These are phyloP conservation scores for Lophochroa leadbeateri DNA, from an alignment of 2,113 vertebrate genomes.

Conservation along the genomic window DNA sequence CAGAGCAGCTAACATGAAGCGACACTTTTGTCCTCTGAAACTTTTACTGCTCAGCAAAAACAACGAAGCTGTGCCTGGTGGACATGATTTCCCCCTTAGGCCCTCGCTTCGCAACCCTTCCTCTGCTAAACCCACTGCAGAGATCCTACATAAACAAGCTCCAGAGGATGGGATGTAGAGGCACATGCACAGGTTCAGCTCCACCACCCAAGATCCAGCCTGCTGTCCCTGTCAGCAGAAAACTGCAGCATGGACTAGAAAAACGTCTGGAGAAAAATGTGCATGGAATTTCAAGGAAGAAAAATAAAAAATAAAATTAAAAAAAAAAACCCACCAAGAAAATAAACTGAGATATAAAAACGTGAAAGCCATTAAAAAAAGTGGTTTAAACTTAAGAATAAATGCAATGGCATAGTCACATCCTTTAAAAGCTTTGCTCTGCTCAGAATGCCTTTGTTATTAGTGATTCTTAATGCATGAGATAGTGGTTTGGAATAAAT, in stretches of 20 bases:
- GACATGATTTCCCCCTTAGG: background rate
- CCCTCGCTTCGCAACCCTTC: background rate
- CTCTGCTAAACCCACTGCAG: background rate
- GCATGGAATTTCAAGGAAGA: background rate
- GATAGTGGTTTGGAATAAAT: slow-evolving; percentile 82
- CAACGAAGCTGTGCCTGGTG: background rate
- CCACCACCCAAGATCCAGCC: background rate
- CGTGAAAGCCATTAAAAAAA: slow-evolving; percentile 58
- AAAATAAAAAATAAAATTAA: background rate
- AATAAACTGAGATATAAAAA: slow-evolving; percentile 53
- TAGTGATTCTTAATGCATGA: slow-evolving; percentile 78
- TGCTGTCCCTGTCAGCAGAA: background rate
- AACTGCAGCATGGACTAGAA: background rate
- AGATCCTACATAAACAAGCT: background rate
- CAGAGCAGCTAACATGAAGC: background rate
- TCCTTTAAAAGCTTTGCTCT: slow-evolving; percentile 73
- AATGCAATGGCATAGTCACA: slow-evolving; percentile 35
- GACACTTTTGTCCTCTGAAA: slow-evolving; percentile 1
- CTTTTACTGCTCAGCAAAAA: background rate
- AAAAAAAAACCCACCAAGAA: background rate
- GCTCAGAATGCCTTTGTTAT: slow-evolving; percentile 72
- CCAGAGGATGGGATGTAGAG: background rate
- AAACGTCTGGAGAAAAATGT: background rate
- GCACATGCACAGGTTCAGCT: background rate
- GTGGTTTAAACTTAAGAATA: slow-evolving; percentile 53